Percentiles rank a stretch among this genome's conserved stretches.
Conservation (phyloP, 2,113 vertebrate genomes). For the Antigone vipio region DNA sequence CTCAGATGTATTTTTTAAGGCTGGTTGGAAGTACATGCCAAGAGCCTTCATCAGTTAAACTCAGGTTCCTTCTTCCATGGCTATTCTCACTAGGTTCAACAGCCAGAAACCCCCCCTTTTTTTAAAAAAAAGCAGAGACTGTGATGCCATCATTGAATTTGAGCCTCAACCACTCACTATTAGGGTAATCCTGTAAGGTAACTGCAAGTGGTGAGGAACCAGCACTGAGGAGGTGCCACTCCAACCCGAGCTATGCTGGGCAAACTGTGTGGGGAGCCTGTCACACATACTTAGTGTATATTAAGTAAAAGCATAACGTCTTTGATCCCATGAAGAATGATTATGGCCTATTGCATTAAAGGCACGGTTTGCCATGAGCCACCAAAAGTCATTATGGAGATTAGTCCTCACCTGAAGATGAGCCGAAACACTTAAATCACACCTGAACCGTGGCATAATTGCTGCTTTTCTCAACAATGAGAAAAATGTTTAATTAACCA, state of each 20-base stretch:
- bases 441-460: neutral
- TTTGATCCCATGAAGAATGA: neutral
- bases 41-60: neutral
- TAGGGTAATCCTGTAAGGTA: neutral
- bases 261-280: neutral
- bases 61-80: neutral
- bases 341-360: neutral
- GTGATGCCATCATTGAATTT: fast-evolving
- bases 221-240: neutral
- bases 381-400: neutral
- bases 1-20: neutral
- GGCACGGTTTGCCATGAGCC: neutral
- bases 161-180: neutral
- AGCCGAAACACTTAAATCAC: neutral
- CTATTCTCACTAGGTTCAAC: neutral
- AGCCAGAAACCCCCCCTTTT: neutral
- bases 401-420: neutral
- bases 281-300: neutral
- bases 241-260: fast-evolving
- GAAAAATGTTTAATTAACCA: neutral
- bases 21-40: neutral
- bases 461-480: neutral
- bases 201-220: neutral
- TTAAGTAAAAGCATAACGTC: neutral
- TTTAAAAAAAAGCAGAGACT: neutral